phyloP scores from a whole-genome alignment of 2,888 invertebrate genomes.

The Drosophila paranaensis region DNA sequence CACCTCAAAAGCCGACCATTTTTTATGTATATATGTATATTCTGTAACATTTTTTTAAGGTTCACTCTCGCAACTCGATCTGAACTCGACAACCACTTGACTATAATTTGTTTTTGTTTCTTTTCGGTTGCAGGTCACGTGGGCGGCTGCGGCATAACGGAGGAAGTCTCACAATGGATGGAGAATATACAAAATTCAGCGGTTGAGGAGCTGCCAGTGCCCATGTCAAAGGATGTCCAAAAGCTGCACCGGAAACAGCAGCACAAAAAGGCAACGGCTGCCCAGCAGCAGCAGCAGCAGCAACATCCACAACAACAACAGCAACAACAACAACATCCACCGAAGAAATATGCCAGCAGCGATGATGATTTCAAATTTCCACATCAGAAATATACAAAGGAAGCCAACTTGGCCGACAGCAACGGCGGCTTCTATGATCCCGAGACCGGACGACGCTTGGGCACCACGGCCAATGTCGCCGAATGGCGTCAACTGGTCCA shows the following conservation, averaged over 20 bases:
- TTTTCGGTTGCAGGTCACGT: conserved; percentile 88
- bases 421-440: conserved; percentile 82
- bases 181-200: conserved; percentile 93
- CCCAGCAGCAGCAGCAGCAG: conserved; percentile 50
- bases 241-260: conserved; percentile 76
- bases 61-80: conserved; percentile 28
- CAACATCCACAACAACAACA: conserved; percentile 52
- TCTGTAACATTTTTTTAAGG: background rate
- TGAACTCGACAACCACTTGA: conserved; percentile 23
- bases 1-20: no score
- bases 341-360: conserved; percentile 82
- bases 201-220: conserved; percentile 86
- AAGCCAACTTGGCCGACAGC: conserved; percentile 87
- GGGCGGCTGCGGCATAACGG: conserved; percentile 94
- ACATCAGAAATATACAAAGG: conserved; percentile 91
- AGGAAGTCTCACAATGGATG: conserved; percentile 96
- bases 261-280: conserved; percentile 66
- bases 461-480: conserved; percentile 83
- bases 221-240: conserved; percentile 82
- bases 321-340: conserved; percentile 74
- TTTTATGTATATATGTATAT: background rate
- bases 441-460: conserved; percentile 77
- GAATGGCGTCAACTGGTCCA: conserved; percentile 85
- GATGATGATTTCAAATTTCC: conserved; percentile 85
- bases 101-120: conserved; percentile 18